Conservation (phyloP, 30 jellyfish, hydroid and myxozoan genomes). For the Turritopsis dohrnii region DNA sequence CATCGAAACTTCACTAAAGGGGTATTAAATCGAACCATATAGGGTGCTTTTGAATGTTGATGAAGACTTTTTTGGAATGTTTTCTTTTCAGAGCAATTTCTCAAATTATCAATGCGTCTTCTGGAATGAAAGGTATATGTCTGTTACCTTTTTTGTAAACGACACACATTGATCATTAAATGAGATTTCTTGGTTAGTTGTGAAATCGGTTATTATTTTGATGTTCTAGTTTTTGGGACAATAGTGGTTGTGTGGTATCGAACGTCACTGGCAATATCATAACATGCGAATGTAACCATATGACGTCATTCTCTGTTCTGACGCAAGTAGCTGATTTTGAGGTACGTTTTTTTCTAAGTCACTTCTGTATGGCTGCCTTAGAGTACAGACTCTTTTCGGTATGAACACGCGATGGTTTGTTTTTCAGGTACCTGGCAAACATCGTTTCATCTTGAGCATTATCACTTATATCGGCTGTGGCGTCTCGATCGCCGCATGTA, state of each 20-base stretch:
- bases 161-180: not conserved
- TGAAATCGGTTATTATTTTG: not conserved
- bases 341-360: not conserved
- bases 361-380: not conserved
- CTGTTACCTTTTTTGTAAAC: no score
- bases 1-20: no score
- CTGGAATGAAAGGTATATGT: conserved; percentile 32
- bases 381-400: not conserved
- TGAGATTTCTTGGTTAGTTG: not conserved
- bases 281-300: conserved; percentile 24
- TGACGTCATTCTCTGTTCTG: conserved; percentile 32
- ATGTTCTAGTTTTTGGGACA: conserved; percentile 17
- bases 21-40: no score
- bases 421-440: conserved; percentile 10
- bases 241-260: conserved; percentile 7
- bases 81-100: conserved; percentile 2
- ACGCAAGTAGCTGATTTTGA: conserved; percentile 16
- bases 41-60: not conserved
- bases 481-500: conserved; percentile 28
- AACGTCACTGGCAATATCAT: conserved; percentile 15
- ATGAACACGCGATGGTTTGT: not conserved
- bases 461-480: conserved; percentile 46
- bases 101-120: conserved; percentile 13
- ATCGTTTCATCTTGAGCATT: conserved; percentile 21
- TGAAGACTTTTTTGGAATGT: not conserved